Evolutionary conservation across 2,113 vertebrate species (phyloP).

Genomic region (Bufo gargarizans): DNA sequence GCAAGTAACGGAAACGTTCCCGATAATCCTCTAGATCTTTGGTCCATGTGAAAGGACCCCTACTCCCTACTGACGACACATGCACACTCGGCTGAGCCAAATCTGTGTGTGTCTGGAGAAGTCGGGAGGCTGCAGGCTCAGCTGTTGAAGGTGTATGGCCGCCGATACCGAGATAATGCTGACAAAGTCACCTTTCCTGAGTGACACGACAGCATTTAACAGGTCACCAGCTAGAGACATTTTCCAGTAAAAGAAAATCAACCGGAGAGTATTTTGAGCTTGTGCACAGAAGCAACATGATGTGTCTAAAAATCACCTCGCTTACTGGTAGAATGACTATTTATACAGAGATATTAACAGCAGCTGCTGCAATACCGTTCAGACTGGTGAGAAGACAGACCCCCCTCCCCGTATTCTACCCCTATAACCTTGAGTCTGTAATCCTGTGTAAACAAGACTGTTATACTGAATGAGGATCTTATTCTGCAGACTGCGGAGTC

Average conservation of each 20-base stretch:
- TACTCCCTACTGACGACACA: too few relatives aligned
- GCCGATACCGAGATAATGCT: neutral
- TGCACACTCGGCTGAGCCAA: too few relatives aligned
- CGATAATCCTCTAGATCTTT: too few relatives aligned
- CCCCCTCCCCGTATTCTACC: neutral
- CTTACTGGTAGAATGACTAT: slow-evolving; percentile 48
- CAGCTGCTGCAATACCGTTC: slow-evolving; percentile 33
- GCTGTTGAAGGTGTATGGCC: too few relatives aligned
- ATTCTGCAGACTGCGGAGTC: neutral
- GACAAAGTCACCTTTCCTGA: neutral
- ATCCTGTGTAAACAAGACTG: neutral
- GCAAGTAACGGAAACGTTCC: too few relatives aligned
- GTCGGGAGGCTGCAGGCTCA: too few relatives aligned
- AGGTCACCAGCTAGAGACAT: neutral
- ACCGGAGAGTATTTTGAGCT: slow-evolving; percentile 24
- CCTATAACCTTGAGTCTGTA: neutral
- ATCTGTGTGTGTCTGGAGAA: too few relatives aligned
- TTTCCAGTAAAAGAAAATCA: slow-evolving; percentile 45
- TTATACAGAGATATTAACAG: slow-evolving; percentile 47
- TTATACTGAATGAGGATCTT: neutral
- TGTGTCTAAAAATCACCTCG: slow-evolving; percentile 27
- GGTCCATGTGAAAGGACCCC: too few relatives aligned
- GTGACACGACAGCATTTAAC: neutral
- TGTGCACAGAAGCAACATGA: slow-evolving; percentile 15
- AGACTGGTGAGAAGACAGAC: slow-evolving; percentile 9